These are phyloP conservation scores for Hydra vulgaris DNA, from an alignment of 30 jellyfish, hydroid and myxozoan species.

Conservation along the genomic window DNA sequence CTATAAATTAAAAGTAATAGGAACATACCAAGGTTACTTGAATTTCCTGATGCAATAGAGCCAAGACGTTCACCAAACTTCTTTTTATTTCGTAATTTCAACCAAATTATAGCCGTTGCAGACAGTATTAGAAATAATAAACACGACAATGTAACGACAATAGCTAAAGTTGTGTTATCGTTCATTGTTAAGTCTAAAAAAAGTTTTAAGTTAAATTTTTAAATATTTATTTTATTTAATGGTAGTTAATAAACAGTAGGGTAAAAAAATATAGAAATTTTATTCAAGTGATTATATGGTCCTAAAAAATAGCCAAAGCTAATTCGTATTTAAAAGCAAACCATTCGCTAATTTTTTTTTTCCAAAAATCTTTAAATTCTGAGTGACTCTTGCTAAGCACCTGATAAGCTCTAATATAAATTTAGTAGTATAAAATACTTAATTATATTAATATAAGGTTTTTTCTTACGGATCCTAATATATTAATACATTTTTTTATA, in stretches of 20 bases:
- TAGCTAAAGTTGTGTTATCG: conserved; percentile 58
- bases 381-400: too few species aligned
- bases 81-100: conserved; percentile 18
- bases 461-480: too few species aligned
- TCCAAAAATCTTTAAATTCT: too few species aligned
- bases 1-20: not conserved
- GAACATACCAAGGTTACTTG: not conserved
- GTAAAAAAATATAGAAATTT: not conserved
- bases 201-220: not conserved
- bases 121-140: conserved; percentile 44
- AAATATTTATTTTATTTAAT: not conserved
- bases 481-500: too few species aligned
- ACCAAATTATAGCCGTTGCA: conserved; percentile 63
- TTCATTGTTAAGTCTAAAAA: conserved; percentile 51
- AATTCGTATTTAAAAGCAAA: too few species aligned
- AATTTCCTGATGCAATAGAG: not conserved
- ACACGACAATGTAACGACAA: conserved; percentile 50
- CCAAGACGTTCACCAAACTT: conserved; percentile 14
- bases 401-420: too few species aligned
- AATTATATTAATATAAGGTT: too few species aligned
- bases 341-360: too few species aligned
- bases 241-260: not conserved
- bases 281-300: too few species aligned
- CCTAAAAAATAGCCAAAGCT: too few species aligned
- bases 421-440: too few species aligned